phyloP scores from a whole-genome alignment of 2,797 vertebrate genomes.

The Spatula versicolor region DNA sequence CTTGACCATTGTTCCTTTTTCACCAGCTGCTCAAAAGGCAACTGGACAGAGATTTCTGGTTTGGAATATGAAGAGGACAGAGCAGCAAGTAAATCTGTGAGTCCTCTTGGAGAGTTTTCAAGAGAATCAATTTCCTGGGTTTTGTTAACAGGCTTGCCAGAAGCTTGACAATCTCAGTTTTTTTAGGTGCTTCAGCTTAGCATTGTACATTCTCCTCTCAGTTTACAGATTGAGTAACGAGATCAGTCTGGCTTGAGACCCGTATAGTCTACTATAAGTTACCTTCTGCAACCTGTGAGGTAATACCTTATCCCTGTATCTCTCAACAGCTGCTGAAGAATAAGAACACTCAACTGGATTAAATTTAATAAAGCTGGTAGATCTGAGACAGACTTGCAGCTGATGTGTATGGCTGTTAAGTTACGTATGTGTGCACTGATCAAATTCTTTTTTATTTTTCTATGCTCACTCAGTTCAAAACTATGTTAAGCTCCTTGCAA shows the following conservation, averaged over 20 bases:
- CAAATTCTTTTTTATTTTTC: not conserved
- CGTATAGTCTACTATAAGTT: not conserved
- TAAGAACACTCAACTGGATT: not conserved
- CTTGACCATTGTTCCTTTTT: no score
- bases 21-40: no score
- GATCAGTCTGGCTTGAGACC: not conserved
- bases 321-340: not conserved
- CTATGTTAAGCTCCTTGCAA: not conserved
- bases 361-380: not conserved
- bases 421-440: not conserved
- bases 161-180: not conserved
- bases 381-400: not conserved
- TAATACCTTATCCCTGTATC: not conserved
- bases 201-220: not conserved
- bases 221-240: rapidly evolving
- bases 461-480: not conserved
- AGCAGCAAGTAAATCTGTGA: not conserved
- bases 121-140: not conserved
- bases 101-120: not conserved
- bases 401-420: not conserved
- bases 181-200: not conserved
- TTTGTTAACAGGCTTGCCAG: not conserved
- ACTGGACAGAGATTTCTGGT: no score
- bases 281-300: not conserved
- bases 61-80: no score